Conservation (phyloP, 2,113 vertebrate genomes). For the Cebus imitator region DNA sequence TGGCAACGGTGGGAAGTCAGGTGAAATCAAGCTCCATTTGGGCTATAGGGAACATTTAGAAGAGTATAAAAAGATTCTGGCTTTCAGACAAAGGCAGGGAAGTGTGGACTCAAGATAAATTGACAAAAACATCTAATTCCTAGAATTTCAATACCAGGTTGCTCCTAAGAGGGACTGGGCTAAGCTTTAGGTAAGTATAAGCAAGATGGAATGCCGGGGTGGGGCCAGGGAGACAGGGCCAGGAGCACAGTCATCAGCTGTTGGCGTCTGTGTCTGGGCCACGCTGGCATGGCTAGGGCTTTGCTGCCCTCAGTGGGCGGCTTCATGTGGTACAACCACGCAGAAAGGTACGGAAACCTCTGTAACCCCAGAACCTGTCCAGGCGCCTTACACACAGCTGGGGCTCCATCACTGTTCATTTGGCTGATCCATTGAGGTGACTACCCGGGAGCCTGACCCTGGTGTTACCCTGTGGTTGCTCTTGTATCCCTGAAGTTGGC, state of each 20-base stretch:
- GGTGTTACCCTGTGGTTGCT: background rate
- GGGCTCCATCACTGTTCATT: background rate
- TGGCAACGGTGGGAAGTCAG: background rate
- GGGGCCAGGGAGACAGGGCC: background rate
- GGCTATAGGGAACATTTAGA: background rate
- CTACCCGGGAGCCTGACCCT: background rate
- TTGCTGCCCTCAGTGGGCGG: background rate
- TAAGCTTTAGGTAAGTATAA: background rate
- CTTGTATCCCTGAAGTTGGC: background rate
- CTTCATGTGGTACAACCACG: background rate
- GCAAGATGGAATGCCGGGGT: background rate
- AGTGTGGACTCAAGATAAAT: background rate
- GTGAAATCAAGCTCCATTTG: background rate
- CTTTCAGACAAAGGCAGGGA: conserved; percentile 26
- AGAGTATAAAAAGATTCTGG: background rate
- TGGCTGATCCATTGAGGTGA: background rate
- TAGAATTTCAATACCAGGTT: background rate
- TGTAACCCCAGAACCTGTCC: background rate
- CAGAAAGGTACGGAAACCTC: background rate
- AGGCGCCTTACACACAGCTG: background rate
- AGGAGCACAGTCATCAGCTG: background rate
- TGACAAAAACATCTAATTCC: background rate
- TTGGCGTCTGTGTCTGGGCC: background rate
- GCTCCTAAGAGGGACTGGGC: background rate
- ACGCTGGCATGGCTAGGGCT: background rate